Conservation (phyloP, 2,113 vertebrate species). For the Cephalophus harveyi region DNA sequence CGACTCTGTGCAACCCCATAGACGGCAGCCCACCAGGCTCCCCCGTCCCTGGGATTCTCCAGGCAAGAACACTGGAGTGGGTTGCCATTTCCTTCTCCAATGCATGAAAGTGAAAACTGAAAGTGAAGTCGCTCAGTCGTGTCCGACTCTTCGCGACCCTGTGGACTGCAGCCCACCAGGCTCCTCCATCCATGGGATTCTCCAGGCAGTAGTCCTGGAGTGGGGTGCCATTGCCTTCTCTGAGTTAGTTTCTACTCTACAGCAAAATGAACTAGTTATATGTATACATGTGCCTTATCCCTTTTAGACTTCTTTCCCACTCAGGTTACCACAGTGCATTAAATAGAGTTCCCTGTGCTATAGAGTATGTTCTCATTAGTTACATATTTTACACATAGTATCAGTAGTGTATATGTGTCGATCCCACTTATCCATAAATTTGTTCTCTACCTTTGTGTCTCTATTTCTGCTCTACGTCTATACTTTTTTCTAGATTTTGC, state of each 20-base stretch:
- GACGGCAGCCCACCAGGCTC: no score
- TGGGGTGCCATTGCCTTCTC: no score
- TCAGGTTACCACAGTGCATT: not conserved
- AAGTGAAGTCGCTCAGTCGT: no score
- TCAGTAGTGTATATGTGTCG: not conserved
- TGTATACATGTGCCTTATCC: not conserved
- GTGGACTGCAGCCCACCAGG: no score
- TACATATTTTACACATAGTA: not conserved
- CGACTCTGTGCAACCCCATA: no score
- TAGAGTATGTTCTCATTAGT: not conserved
- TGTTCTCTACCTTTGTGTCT: not conserved
- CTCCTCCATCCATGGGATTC: no score
- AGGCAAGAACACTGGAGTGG: no score
- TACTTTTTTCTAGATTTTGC: not conserved
- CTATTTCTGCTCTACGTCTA: not conserved
- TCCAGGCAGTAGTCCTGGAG: no score
- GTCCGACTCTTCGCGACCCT: no score
- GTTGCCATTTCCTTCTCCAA: no score
- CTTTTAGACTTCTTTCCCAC: not conserved
- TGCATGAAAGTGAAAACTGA: no score
- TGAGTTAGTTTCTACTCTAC: not conserved
- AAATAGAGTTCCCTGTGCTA: not conserved
- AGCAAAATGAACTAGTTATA: not conserved
- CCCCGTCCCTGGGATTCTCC: no score
- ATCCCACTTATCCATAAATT: not conserved